Evolutionary conservation across 1,140 invertebrate genomes (phyloP), one percentile per base, ranked within the genome.

Genomic region (Brachionus plicatilis): DNA sequence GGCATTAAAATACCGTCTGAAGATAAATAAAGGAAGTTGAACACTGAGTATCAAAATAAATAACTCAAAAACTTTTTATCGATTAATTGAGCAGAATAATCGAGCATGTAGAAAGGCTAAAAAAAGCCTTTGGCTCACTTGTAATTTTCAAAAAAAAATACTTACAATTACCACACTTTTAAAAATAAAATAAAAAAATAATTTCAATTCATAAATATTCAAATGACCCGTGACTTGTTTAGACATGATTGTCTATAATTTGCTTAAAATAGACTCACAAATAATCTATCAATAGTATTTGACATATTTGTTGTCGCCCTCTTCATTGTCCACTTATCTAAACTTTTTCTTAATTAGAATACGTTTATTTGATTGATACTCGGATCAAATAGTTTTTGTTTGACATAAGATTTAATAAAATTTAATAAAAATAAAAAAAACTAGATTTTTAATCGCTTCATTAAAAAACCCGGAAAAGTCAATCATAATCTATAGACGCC

Each of bases 351-450:
- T 33, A 68, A 68, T 68, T 68, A 72, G 68, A 72, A 72, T 72
- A 72, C 37, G 53, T 60, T 60, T 60, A 60, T 60, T 72, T 72
- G 68, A 72, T 72, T 72, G 68, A 72, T 72, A 72, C 68, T 72
- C 68, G 68, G 68, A 72, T 72, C 68, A 72, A 72, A 72, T 41
- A 68, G 27, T 68, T 43, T 72, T 20, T 72, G 37, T 72, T 72
- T 72, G 68, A 72, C 68, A 72, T 72, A 72, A 72, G 68, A 72
- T 72, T 72, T 72, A 72, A 43, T 72, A 72, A 72, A 72, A 72
- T 37, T 43, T 37, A 43, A 72, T 43, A 72, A 72, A 33, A 41
- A 29, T 29, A 65, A 66, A 68, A 29, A 68, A n/a, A 33, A 33
- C 11, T 68, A 14, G 33, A 68, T 68, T 68, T 68, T 68, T 68